A percentile compares a stretch with the other conserved stretches of the same genome.
Evolutionary conservation across 2,113 vertebrate genomes (phyloP).

Genomic region (Sturnira hondurensis): DNA sequence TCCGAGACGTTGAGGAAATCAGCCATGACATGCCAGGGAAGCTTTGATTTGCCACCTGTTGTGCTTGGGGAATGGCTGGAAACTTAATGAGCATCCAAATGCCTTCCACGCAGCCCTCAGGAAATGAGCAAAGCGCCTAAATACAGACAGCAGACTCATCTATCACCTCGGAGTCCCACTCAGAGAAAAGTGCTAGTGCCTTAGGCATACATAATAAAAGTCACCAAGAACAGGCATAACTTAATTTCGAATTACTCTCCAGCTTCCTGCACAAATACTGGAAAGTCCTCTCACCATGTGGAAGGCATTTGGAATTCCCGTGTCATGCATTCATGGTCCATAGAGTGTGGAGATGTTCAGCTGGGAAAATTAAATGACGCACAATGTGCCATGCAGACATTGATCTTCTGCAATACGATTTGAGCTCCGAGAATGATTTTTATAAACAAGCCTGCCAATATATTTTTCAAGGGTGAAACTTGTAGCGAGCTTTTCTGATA

Average conservation of each 20-base stretch:
- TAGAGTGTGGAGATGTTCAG: slow-evolving; percentile 58
- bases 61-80: slow-evolving; percentile 74
- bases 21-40: slow-evolving; percentile 68
- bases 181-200: slow-evolving; percentile 17
- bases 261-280: slow-evolving; percentile 46
- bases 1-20: slow-evolving; percentile 71
- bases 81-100: slow-evolving; percentile 76
- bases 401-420: slow-evolving; percentile 55
- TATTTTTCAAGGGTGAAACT: slow-evolving; percentile 15
- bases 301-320: slow-evolving; percentile 58
- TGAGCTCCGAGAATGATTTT: slow-evolving; percentile 47
- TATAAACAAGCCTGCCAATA: slow-evolving; percentile 40
- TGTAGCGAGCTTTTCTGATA: neutral
- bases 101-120: slow-evolving; percentile 64
- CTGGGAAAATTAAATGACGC: slow-evolving; percentile 69
- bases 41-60: slow-evolving; percentile 78
- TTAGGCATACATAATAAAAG: slow-evolving; percentile 38
- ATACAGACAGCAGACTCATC: slow-evolving; percentile 75
- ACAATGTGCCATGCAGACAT: slow-evolving; percentile 37
- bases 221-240: slow-evolving; percentile 58
- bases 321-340: slow-evolving; percentile 55
- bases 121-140: slow-evolving; percentile 75
- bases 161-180: slow-evolving; percentile 48
- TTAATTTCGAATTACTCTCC: slow-evolving; percentile 41
- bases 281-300: slow-evolving; percentile 39